Percentiles rank a stretch among this genome's conserved stretches.
phyloP scores from a whole-genome alignment of 2,113 vertebrate species.

The Murina feae region DNA sequence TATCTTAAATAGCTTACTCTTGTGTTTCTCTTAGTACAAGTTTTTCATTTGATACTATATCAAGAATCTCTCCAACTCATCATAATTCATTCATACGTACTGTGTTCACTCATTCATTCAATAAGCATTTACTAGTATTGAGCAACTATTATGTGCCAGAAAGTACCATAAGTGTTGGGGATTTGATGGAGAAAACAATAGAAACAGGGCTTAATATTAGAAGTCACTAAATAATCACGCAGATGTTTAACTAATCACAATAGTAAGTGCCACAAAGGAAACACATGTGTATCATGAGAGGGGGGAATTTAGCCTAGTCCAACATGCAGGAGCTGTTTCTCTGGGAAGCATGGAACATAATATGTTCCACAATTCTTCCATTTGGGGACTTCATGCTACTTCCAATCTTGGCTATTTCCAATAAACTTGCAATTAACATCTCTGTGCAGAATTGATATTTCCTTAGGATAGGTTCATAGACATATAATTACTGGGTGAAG shows the following conservation, averaged over 20 bases:
- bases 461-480: not conserved
- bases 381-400: not conserved
- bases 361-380: not conserved
- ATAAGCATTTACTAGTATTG: not conserved
- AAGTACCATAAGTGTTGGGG: not conserved
- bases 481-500: not conserved
- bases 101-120: not conserved
- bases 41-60: not conserved
- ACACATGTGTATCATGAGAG: not conserved
- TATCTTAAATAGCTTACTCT: not conserved
- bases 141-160: not conserved
- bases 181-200: not conserved
- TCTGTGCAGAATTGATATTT: not conserved
- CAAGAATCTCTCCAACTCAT: not conserved
- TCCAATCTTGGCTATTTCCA: constrained; percentile 12
- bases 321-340: not conserved
- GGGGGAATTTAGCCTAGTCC: not conserved
- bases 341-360: not conserved
- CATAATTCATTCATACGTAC: not conserved
- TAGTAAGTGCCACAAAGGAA: not conserved
- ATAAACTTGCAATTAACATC: not conserved
- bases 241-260: not conserved
- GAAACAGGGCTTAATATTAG: not conserved
- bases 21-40: not conserved
- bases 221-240: not conserved